Percentiles rank a stretch among this genome's conserved stretches.
These are phyloP conservation scores for Psephotus haematonotus DNA, from an alignment of 2,113 vertebrate species.

Conservation along the genomic window DNA sequence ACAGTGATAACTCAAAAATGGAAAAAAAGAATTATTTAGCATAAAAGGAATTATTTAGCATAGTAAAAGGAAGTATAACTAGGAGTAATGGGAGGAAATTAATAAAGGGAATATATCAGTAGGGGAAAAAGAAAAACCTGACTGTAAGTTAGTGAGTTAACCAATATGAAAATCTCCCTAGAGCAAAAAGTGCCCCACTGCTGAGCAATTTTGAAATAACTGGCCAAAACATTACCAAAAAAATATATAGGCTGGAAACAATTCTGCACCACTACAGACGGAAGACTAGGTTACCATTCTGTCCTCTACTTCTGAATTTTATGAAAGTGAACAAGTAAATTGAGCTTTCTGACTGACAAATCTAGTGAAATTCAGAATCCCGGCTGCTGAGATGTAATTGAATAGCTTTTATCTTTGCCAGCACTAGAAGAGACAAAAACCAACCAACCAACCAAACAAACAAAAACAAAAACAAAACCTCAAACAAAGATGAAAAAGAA, in stretches of 20 bases:
- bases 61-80: slow-evolving; percentile 55
- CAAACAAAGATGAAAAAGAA: no score
- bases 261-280: neutral
- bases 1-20: slow-evolving; percentile 53
- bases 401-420: slow-evolving; percentile 17
- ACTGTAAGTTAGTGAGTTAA: slow-evolving; percentile 26
- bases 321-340: slow-evolving; percentile 11
- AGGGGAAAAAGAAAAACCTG: slow-evolving; percentile 16
- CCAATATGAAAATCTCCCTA: slow-evolving; percentile 22
- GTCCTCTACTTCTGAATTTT: neutral
- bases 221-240: neutral
- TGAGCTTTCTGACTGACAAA: slow-evolving; percentile 55
- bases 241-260: slow-evolving; percentile 4
- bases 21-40: slow-evolving; percentile 64
- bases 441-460: no score
- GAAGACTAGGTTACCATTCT: neutral
- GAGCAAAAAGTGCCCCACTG: neutral
- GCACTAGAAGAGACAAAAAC: neutral
- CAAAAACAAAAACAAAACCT: neutral
- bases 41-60: slow-evolving; percentile 68
- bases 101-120: slow-evolving; percentile 52
- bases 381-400: slow-evolving; percentile 1
- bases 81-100: slow-evolving; percentile 61
- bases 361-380: slow-evolving; percentile 16
- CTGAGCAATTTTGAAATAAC: slow-evolving; percentile 18